Evolutionary conservation across 2,888 invertebrate genomes (phyloP), one percentile per base, ranked within the genome.

Genomic region (Pterobdella sp.): DNA sequence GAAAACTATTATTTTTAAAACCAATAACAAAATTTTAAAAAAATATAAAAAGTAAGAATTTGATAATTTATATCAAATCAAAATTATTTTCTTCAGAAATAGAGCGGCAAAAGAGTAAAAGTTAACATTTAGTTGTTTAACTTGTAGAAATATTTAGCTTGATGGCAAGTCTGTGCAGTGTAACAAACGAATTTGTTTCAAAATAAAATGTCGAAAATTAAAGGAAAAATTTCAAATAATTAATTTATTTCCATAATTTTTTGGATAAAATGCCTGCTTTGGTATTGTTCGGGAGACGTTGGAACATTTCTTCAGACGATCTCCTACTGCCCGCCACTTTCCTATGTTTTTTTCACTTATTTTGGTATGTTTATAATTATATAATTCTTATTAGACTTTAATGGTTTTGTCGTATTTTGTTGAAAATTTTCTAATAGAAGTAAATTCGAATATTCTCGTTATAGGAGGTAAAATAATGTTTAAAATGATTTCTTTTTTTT

Each of bases 221-320:
- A n/a, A n/a, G n/a, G n/a, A 42, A 14, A 7, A 42, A 42, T 42
- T 42, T 42, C 42, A 42, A 42, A 42, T 14, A 42, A 56, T 56
- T 56, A 26, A 56, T 22, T 56, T 26, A 56, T 18, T 56, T 3
- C 18, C 3, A 26, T 14, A 56, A 3, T 56, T 56, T 56, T 22
- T n/a, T 36, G n/a, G 37, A 18, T 26, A 49, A 68, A 7, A 74
- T 74, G 74, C 70, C 74, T 31, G 74, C 69, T 1, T 36, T 74
- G n/a, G 32, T 74, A n/a, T 37, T 74, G n/a, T 74, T 74, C 32
- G 66, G 56, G 18, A 64, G 71, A 32, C 74, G 74, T 29, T 74
- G 74, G 74, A 74, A 69, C 34, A 35, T 74, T 18, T 70, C 60
- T 0, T 74, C 74, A 32, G 74, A 74, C 34, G 74, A 74, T 35